Base-by-base conservation (phyloP, 2,797 vertebrate species). In the Mastacembelus armatus region DNA sequence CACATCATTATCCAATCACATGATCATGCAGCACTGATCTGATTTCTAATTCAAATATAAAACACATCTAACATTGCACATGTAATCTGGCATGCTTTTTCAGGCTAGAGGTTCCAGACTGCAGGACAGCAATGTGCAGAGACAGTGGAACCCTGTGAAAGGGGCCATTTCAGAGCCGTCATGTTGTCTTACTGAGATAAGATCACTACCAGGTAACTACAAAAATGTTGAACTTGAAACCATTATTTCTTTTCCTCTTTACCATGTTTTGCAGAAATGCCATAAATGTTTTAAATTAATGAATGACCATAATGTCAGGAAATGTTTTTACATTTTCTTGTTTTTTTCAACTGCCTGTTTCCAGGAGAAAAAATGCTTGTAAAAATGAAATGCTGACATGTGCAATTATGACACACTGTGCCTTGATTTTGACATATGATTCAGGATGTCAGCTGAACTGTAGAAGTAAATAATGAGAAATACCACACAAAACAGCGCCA, bases 81-180 rank as follows among this genome's bases (percentile, higher is more conserved):
- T 43, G 22, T 26, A 18, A 29, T 44, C 16, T 12, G 14, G 2
- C 35, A 6, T 33, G 24, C 11, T 50, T 45, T 5, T 36, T 48
- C 36, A 22, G 15, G 21, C 67, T 64, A 44, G 61, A 62, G 39
- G 45, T 52, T 11, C n/a, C 12, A 30, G 12, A 48, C 57, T 55
- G 66, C 52, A 43, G 59, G 55, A 56, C 4, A 49, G 40, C 57
- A 38, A 19, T 14, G 0, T 29, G 19, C 22, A 30, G 22, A 42
- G 50, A 24, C 7, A 22, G 29, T 57, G 8, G 42, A 72, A 63
- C 56, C 44, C 16, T 32, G 27, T 36, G 32, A 66, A 75, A 61
- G 56, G 5, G 18, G 40, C 33, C 50, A 64, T 80, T 80, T 66
- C 33, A 47, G 35, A 76, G 29, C 27, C 43, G 58, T 58, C 73